Percentiles rank a stretch among this genome's conserved stretches.
phyloP scores from a whole-genome alignment of 2,888 invertebrate genomes.

The Yponomeuta plumbellus region DNA sequence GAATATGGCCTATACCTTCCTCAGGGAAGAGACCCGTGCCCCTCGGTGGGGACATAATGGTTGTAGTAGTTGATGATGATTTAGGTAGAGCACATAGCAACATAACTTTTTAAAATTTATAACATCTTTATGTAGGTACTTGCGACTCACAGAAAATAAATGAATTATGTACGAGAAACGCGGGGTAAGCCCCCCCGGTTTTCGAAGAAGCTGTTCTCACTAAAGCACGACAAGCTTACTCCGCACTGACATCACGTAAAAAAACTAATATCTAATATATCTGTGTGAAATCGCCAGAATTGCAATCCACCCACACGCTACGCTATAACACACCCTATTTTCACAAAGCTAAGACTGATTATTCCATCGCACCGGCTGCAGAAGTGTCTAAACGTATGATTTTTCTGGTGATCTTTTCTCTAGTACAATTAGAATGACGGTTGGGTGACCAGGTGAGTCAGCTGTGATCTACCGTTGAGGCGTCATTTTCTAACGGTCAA shows the following conservation, averaged over 20 bases:
- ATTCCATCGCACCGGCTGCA: background rate
- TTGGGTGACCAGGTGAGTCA: background rate
- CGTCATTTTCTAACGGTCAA: conserved; percentile 62
- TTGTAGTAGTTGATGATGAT: no score
- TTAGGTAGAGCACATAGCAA: no score
- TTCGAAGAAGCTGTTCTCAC: background rate
- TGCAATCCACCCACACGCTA: conserved; percentile 20
- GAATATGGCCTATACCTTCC: no score
- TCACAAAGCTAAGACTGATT: background rate
- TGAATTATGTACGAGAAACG: no score
- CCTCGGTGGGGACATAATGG: no score
- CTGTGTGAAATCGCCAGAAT: conserved; percentile 64
- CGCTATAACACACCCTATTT: background rate
- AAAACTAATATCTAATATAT: conserved; percentile 46
- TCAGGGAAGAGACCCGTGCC: no score
- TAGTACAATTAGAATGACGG: background rate
- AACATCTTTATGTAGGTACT: no score
- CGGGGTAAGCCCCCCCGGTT: no score
- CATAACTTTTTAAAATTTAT: no score
- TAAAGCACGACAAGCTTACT: background rate
- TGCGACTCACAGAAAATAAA: no score
- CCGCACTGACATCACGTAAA: conserved; percentile 23
- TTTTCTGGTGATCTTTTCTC: background rate
- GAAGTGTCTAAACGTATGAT: background rate
- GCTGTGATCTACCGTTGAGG: conserved; percentile 29